These are phyloP conservation scores for Noctuana brunneofusca DNA, from an alignment of 2,888 invertebrate species.

Conservation along the genomic window DNA sequence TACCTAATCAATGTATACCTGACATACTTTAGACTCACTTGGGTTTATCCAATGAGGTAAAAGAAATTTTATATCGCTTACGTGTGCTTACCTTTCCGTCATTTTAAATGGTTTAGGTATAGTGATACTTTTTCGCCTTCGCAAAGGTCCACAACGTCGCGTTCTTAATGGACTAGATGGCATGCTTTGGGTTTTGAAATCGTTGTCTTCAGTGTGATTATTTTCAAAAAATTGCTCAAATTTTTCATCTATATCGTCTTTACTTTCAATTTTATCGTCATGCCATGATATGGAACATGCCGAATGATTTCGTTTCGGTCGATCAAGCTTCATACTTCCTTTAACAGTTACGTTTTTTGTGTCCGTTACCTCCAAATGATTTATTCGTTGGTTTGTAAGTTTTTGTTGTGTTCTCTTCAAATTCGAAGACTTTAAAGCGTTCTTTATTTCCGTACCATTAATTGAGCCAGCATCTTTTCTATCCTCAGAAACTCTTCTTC, in stretches of 20 bases:
- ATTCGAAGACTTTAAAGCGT: conserved; percentile 44
- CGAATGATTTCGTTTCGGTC: conserved; percentile 69
- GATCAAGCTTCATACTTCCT: conserved; percentile 50
- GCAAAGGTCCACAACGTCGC: conserved; percentile 55
- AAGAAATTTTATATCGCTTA: background rate
- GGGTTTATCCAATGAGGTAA: conserved; percentile 14
- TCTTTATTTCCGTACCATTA: conserved; percentile 1
- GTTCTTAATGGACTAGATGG: conserved; percentile 81
- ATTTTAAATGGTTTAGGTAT: conserved; percentile 87
- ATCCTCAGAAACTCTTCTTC: conserved; percentile 21
- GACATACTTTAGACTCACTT: background rate
- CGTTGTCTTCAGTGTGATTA: conserved; percentile 48
- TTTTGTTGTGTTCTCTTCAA: conserved; percentile 50
- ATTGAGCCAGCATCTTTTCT: conserved; percentile 9
- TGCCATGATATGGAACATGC: conserved; percentile 79
- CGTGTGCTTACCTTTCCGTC: conserved; percentile 83
- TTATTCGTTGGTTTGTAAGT: background rate
- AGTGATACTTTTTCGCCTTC: conserved; percentile 72
- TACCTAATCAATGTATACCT: background rate
- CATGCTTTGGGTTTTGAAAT: conserved; percentile 80
- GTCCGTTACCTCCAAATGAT: conserved; percentile 44
- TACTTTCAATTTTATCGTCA: conserved; percentile 62
- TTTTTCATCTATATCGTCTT: conserved; percentile 66
- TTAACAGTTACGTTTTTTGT: conserved; percentile 51
- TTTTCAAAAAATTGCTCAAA: conserved; percentile 67